These are phyloP conservation scores for Pachypeltis micranthus DNA, from an alignment of 1,140 invertebrate species.

Conservation along the genomic window DNA sequence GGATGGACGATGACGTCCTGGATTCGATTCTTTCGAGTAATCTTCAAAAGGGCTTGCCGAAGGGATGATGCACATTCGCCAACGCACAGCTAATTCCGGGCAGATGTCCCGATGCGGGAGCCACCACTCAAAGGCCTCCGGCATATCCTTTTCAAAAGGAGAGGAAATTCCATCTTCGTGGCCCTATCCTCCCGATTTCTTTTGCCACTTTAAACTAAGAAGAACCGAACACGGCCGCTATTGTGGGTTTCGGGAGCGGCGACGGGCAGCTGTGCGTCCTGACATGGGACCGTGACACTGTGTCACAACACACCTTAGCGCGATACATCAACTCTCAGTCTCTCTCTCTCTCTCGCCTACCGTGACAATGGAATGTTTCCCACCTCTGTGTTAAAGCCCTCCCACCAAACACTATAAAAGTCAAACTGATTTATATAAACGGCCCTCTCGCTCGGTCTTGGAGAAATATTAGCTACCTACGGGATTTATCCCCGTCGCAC, in stretches of 20 bases:
- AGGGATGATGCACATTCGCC: neutral
- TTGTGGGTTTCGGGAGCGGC: neutral
- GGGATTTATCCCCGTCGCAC: slow-evolving; percentile 1
- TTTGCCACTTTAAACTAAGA: too few species aligned
- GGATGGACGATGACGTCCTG: too few species aligned
- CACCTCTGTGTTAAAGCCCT: slow-evolving; percentile 1
- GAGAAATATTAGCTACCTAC: slow-evolving; percentile 9
- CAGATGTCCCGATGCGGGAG: neutral
- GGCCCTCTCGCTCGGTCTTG: neutral
- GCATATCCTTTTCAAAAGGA: neutral
- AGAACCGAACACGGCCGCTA: neutral
- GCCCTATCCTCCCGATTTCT: neutral
- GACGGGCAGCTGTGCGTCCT: neutral
- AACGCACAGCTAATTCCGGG: neutral
- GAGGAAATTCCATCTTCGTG: too few species aligned
- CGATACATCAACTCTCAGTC: neutral
- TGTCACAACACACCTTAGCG: slow-evolving; percentile 7
- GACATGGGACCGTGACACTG: neutral
- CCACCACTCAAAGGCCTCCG: neutral
- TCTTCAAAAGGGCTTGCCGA: too few species aligned
- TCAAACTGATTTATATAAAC: slow-evolving; percentile 8
- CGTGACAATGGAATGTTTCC: slow-evolving; percentile 9
- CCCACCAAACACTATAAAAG: slow-evolving; percentile 9
- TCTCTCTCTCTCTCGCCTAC: neutral
- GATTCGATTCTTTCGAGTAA: too few species aligned